A percentile compares a stretch with the other conserved stretches of the same genome.
phyloP scores from a whole-genome alignment of 2,113 vertebrate genomes.

The Macheiramphus alcinus region DNA sequence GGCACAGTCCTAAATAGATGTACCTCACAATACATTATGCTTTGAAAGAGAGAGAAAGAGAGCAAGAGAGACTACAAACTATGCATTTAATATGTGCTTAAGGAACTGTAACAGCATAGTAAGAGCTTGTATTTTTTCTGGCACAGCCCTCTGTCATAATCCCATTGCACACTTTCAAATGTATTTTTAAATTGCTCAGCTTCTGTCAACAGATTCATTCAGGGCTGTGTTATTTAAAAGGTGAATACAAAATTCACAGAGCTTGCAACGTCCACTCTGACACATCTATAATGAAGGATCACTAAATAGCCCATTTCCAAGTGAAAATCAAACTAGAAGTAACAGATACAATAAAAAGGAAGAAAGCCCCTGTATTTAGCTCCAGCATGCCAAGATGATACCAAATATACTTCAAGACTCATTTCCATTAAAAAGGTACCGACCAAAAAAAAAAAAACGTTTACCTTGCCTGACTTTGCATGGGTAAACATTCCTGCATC shows the following conservation, averaged over 20 bases:
- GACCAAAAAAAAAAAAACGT: not conserved
- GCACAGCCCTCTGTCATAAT: conserved; percentile 14
- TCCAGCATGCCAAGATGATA: not conserved
- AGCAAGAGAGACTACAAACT: not conserved
- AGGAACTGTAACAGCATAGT: conserved; percentile 9
- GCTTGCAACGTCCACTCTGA: not conserved
- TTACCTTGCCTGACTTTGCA: conserved; percentile 40
- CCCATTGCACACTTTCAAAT: conserved; percentile 28
- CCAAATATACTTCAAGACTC: not conserved
- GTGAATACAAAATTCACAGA: not conserved
- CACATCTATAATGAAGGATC: not conserved
- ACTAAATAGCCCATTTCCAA: not conserved
- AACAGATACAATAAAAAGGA: not conserved
- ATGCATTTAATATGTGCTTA: not conserved
- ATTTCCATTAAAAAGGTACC: not conserved
- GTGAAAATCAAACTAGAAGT: not conserved
- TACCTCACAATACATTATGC: not conserved
- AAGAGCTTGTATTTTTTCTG: conserved; percentile 47
- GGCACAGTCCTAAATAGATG: not conserved
- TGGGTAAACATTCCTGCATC: conserved; percentile 40
- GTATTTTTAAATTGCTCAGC: conserved; percentile 38
- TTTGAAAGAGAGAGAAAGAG: not conserved
- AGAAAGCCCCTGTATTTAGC: not conserved
- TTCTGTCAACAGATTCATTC: conserved; percentile 41
- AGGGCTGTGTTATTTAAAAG: not conserved